Percentiles rank a stretch among this genome's conserved stretches.
Conservation (phyloP, 2,888 invertebrate genomes). For the Phalangium opilio region DNA sequence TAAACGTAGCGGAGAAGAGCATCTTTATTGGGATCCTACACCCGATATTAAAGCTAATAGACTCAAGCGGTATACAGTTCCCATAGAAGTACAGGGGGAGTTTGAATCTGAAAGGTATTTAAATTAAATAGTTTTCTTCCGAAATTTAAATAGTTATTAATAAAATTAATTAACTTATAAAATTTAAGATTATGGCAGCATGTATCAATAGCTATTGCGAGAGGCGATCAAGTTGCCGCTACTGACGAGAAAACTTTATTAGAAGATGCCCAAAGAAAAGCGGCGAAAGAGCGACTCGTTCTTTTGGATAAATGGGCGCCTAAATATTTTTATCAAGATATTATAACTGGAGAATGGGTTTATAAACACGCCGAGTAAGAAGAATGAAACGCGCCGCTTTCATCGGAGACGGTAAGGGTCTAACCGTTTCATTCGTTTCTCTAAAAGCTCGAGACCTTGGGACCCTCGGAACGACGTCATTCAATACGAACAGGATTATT, state of each 20-base stretch:
- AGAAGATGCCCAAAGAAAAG: constrained; percentile 67
- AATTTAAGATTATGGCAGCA: constrained; percentile 53
- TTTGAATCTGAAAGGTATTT: constrained; percentile 61
- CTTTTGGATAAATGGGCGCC: constrained; percentile 55
- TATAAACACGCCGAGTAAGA: constrained; percentile 55
- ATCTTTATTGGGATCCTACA: constrained; percentile 49
- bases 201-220: constrained; percentile 66
- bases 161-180: too few species aligned
- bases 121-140: neutral
- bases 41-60: constrained; percentile 51
- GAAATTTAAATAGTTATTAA: too few species aligned
- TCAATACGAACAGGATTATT: constrained; percentile 69
- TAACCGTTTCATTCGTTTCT: too few species aligned
- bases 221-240: constrained; percentile 69
- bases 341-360: constrained; percentile 45
- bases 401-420: too few species aligned
- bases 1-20: constrained; percentile 40
- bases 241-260: constrained; percentile 79
- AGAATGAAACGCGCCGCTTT: too few species aligned
- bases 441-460: constrained; percentile 56
- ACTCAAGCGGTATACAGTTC: constrained; percentile 59
- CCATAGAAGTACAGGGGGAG: constrained; percentile 54
- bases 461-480: constrained; percentile 61
- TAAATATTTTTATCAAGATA: constrained; percentile 49
- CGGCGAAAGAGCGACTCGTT: constrained; percentile 51